Evolutionary conservation across 2,888 invertebrate species (phyloP).

Genomic region (Cerastis leucographa): DNA sequence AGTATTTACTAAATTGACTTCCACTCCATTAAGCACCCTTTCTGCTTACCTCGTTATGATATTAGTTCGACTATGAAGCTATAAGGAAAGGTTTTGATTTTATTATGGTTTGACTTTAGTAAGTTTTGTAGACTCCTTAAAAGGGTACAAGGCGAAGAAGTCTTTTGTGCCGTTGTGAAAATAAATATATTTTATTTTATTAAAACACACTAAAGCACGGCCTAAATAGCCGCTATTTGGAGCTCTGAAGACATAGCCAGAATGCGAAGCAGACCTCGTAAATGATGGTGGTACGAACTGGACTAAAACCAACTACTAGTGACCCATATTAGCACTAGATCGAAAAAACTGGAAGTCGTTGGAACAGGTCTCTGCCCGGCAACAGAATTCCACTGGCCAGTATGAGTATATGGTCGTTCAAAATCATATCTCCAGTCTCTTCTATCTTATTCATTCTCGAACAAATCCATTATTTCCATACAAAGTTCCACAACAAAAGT

Average conservation of each 20-base stretch:
- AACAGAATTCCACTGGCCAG: no score
- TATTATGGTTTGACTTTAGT: conserved; percentile 1
- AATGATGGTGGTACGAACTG: neutral
- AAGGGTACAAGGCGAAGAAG: neutral
- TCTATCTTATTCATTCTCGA: neutral
- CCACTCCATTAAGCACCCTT: conserved; percentile 43
- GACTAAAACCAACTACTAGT: no score
- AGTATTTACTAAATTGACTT: conserved; percentile 52
- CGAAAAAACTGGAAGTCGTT: no score
- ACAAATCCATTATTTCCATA: conserved; percentile 1
- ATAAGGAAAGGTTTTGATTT: conserved; percentile 29
- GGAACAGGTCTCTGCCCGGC: no score
- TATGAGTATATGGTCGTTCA: no score
- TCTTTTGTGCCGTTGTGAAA: neutral
- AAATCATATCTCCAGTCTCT: neutral
- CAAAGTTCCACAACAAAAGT: neutral
- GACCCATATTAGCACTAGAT: no score
- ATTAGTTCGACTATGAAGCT: neutral
- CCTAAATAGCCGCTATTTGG: no score
- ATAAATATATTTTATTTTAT: neutral
- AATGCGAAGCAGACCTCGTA: neutral
- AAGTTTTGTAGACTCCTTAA: neutral
- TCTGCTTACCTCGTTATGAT: conserved; percentile 32
- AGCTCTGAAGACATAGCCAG: no score
- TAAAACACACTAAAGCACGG: no score